phyloP scores from a whole-genome alignment of 2,797 vertebrate genomes.

The Notamacropus eugenii region DNA sequence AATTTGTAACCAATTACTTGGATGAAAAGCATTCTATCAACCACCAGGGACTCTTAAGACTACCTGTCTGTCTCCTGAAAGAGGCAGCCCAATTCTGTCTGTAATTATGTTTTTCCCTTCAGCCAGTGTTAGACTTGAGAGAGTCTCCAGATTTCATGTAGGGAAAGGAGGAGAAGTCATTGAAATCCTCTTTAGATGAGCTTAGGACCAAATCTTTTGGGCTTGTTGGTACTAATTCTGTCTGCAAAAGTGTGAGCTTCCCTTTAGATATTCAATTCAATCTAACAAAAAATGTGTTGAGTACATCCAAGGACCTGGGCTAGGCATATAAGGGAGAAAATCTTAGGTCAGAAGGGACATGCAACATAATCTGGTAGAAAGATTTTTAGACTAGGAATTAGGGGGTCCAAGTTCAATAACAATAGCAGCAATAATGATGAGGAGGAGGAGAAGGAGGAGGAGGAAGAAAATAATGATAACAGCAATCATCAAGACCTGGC shows the following conservation, averaged over 20 bases:
- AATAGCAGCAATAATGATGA: neutral
- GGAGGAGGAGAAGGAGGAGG: neutral
- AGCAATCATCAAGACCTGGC: neutral
- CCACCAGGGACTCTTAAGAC: constrained; percentile 34
- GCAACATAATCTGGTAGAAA: neutral
- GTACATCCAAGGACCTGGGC: neutral
- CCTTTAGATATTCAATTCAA: neutral
- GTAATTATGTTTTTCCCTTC: neutral
- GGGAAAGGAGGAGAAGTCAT: rapidly evolving
- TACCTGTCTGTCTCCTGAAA: constrained; percentile 55
- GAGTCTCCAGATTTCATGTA: rapidly evolving
- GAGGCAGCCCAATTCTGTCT: constrained; percentile 32
- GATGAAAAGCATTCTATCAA: constrained; percentile 46
- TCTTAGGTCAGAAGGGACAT: neutral
- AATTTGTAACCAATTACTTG: constrained; percentile 5
- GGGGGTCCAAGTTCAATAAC: neutral
- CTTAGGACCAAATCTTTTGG: neutral
- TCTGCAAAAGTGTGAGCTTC: neutral
- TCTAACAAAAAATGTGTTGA: neutral
- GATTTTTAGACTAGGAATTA: neutral
- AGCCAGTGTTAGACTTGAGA: neutral
- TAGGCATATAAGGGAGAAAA: neutral
- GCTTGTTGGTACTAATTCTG: neutral
- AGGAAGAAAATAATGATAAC: neutral
- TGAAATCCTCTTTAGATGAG: neutral